Evolutionary conservation across 2,113 vertebrate species (phyloP).

Genomic region (Tamias sibiricus): DNA sequence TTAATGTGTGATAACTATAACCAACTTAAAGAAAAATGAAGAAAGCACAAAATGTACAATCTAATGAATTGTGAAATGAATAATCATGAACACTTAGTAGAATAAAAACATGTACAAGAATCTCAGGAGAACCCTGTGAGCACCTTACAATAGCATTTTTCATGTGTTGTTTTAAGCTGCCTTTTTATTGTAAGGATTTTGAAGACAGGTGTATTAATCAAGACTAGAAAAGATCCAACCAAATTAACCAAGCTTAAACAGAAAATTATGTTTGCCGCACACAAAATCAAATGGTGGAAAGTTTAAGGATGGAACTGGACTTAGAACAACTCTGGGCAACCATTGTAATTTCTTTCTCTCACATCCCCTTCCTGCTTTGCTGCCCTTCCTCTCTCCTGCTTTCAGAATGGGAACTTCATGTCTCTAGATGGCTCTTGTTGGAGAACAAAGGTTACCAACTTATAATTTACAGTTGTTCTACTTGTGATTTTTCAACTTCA

Average conservation of each 20-base stretch:
- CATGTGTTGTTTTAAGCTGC: neutral
- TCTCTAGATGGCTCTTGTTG: neutral
- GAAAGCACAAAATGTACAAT: neutral
- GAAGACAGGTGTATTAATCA: neutral
- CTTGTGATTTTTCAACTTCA: neutral
- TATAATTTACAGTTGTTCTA: neutral
- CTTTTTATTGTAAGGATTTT: neutral
- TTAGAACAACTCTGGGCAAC: neutral
- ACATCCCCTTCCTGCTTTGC: neutral
- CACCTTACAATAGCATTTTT: neutral
- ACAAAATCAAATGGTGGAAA: neutral
- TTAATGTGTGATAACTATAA: neutral
- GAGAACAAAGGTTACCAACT: neutral
- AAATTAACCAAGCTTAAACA: neutral
- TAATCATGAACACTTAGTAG: neutral
- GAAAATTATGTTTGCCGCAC: neutral
- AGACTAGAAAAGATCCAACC: neutral
- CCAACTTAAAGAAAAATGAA: neutral
- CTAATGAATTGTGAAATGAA: neutral
- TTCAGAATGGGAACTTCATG: neutral
- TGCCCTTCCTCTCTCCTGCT: neutral
- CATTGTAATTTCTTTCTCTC: neutral
- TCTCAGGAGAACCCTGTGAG: neutral
- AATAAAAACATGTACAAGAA: neutral
- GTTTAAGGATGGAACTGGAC: neutral